Evolutionary conservation across 1,140 invertebrate genomes (phyloP).

Genomic region (Diorhabda sublineata): DNA sequence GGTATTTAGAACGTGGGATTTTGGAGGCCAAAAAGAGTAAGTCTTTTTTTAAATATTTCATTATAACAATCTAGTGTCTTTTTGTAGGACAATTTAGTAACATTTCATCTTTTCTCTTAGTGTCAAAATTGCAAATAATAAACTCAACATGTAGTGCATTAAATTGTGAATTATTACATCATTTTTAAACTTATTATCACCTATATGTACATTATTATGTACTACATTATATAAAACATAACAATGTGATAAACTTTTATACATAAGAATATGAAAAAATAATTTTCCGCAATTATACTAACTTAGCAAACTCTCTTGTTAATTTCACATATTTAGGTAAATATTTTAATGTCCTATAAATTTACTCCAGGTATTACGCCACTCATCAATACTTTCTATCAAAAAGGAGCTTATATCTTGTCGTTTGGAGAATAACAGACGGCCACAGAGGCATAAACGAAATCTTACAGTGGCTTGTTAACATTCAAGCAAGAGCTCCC

Average conservation of each 20-base stretch:
- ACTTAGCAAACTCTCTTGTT: neutral
- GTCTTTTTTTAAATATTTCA: conserved; percentile 24
- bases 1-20: conserved; percentile 98
- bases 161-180: too few relatives aligned
- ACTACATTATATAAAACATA: too few relatives aligned
- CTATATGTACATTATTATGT: too few relatives aligned
- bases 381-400: conserved; percentile 99
- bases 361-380: conserved; percentile 71
- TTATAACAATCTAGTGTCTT: too few relatives aligned
- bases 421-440: conserved; percentile 92
- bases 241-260: too few relatives aligned
- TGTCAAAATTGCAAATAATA: too few relatives aligned
- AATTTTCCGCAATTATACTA: neutral
- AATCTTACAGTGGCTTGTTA: conserved; percentile 92
- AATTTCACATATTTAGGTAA: neutral
- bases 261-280: too few relatives aligned
- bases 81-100: too few relatives aligned
- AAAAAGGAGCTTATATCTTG: conserved; percentile 90
- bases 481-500: conserved; percentile 89
- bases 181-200: too few relatives aligned
- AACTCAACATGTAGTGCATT: too few relatives aligned
- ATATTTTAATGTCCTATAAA: conserved; percentile 1
- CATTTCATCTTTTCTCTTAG: too few relatives aligned
- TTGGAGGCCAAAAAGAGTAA: conserved; percentile 92
- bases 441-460: conserved; percentile 86